Base-by-base conservation (phyloP, 2,113 vertebrate genomes). In the Bostrychus sinensis region DNA sequence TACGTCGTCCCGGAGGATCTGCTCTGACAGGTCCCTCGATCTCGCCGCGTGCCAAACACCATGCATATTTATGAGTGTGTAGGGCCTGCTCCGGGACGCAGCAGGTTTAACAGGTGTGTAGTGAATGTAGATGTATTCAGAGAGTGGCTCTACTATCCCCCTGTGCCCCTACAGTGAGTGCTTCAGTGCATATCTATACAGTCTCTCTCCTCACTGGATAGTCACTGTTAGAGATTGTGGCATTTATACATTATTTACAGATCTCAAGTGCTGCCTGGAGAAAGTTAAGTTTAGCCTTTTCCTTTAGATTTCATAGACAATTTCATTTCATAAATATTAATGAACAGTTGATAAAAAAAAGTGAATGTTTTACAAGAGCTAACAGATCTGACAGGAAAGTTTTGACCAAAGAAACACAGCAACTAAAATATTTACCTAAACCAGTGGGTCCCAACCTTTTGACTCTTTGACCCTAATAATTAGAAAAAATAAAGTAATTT, bases 161-260 rank as follows among this genome's bases (percentile, higher is more conserved):
- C 63, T 62, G 77, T 56, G 56, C 51, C 53, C 37, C 69, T 46
- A 69, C 20, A 48, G 60, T 65, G 63, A 30, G 53, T 0, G 54
- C 63, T 43, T 62, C 0, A 10, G 53, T 51, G 51, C 48, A 63
- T 62, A 63, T 57, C 57, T 54, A 59, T 19, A 19, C 1, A 11
- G 26, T n/a, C 50, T 55, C 60, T 26, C 42, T 46, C 38, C 48
- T 0, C 11, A 62, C 37, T 43, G 14, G 56, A 25, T 3, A 23
- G 43, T 46, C 46, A 55, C 43, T 20, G 54, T 46, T 32, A 13
- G 54, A 56, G 46, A 58, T 23, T 48, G 34, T 26, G 45, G 3
- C n/a, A 0, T 67, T 55, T 56, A 73, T 78, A 50, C 65, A 78
- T 81, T 81, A 70, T 76, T 84, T 57, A 83, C 39, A 38, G 38